These are phyloP conservation scores for Tympanuchus pallidicinctus DNA, from an alignment of 2,113 vertebrate genomes.

Conservation along the genomic window DNA sequence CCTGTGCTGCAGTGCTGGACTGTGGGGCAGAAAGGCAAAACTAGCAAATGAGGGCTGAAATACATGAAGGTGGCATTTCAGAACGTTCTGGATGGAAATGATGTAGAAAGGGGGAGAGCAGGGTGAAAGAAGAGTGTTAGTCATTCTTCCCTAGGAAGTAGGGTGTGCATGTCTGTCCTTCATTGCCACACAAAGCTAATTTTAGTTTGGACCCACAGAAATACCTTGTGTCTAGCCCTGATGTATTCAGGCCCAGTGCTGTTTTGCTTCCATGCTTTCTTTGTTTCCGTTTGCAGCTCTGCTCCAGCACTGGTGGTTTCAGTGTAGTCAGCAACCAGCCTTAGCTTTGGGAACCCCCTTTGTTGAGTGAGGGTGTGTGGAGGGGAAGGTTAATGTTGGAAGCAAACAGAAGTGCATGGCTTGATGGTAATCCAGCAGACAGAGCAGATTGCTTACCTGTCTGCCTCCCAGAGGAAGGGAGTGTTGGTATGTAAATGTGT, in stretches of 20 bases:
- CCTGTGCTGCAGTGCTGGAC: neutral
- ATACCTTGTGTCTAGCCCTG: neutral
- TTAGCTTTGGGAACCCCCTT: neutral
- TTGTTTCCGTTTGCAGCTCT: neutral
- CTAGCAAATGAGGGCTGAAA: accelerated
- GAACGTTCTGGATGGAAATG: neutral
- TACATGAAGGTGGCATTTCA: neutral
- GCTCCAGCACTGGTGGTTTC: no score
- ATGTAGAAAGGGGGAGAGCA: accelerated
- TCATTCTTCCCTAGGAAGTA: neutral
- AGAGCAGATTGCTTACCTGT: neutral
- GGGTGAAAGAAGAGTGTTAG: accelerated
- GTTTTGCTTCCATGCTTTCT: neutral
- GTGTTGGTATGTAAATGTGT: neutral
- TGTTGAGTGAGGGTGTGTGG: no score
- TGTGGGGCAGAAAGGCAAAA: neutral
- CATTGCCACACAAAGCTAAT: neutral
- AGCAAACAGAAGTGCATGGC: neutral
- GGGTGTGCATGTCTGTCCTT: neutral
- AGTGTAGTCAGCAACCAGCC: neutral
- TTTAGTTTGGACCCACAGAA: neutral
- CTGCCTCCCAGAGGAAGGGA: neutral
- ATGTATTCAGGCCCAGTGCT: neutral
- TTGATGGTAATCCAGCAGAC: neutral
- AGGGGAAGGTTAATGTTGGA: neutral